Evolutionary conservation across 2,797 vertebrate genomes (phyloP), one percentile per base, ranked within the genome.

Genomic region (Dipus sagitta): DNA sequence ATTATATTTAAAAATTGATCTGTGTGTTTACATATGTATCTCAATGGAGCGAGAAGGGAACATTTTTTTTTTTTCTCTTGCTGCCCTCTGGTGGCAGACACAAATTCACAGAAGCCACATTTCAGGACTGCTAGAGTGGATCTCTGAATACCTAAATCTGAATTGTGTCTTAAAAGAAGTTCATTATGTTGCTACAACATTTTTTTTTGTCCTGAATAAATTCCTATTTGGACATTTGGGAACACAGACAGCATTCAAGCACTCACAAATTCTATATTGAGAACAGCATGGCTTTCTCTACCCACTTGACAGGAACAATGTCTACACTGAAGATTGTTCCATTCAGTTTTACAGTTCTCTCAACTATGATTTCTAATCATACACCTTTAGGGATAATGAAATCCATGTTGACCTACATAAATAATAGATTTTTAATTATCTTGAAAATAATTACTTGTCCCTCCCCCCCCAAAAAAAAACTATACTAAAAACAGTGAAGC

Each of bases 81-180:
- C 79, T 96, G 88, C 97, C 94, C 93, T 79, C 94, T 94, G 52
- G 87, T 87, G 94, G 95, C 42, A 75, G 2, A 38, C 14, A 2
- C 34, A 86, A 95, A 88, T 88, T 92, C 68, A 93, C 58, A 86
- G 70, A 93, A 42, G n/a, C 65, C 26, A 90, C 13, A 32, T 62
- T 34, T 32, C 2, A 26, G 68, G 26, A 32, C 81, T 95, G 85
- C 93, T 90, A 96, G 30, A 95, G 8, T 92, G 28, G 64, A 24
- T 90, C 64, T 94, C 70, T 93, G 94, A 88, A 85, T 72, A 93
- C 60, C 88, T 88, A 96, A 94, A 91, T 95, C 75, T 94, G 42
- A 87, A 34, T n/a, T 77, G n/a, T 85, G 94, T 85, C 58, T 90
- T 90, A 85, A 93, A 90, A 83, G 34, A 26, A 12, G 20, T 26